A percentile compares a stretch with the other conserved stretches of the same genome.
phyloP scores from a whole-genome alignment of 2,888 invertebrate genomes.

The Dryobotodes eremita region DNA sequence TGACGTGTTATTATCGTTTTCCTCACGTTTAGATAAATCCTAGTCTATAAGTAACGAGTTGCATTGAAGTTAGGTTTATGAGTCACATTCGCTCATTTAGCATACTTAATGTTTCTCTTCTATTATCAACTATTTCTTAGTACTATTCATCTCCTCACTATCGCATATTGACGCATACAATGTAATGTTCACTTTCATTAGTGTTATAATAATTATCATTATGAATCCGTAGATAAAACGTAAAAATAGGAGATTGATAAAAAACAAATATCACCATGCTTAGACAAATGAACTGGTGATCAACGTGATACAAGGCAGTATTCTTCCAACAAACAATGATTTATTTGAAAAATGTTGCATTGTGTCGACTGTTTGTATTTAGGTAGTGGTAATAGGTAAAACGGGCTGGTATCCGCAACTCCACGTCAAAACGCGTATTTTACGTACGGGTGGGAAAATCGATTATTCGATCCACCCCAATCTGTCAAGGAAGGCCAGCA shows the following conservation, averaged over 20 bases:
- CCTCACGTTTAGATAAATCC: neutral
- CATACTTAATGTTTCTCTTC: neutral
- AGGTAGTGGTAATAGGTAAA: neutral
- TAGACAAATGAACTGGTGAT: neutral
- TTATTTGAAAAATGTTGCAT: neutral
- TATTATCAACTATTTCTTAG: neutral
- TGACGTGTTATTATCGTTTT: neutral
- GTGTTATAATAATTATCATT: neutral
- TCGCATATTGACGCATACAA: neutral
- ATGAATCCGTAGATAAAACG: neutral
- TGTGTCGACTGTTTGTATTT: neutral
- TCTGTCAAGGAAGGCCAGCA: neutral
- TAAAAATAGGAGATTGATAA: neutral
- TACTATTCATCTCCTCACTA: neutral
- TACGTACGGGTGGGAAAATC: neutral
- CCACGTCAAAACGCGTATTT: neutral
- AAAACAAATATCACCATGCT: neutral
- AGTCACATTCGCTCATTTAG: neutral
- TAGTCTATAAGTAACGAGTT: neutral
- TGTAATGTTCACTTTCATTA: neutral
- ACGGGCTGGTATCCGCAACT: neutral
- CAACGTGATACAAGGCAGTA: neutral
- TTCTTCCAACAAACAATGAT: neutral
- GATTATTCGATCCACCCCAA: neutral
- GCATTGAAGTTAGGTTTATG: constrained; percentile 28